phyloP scores from a whole-genome alignment of 2,888 invertebrate species.

The Morpho deidamia region DNA sequence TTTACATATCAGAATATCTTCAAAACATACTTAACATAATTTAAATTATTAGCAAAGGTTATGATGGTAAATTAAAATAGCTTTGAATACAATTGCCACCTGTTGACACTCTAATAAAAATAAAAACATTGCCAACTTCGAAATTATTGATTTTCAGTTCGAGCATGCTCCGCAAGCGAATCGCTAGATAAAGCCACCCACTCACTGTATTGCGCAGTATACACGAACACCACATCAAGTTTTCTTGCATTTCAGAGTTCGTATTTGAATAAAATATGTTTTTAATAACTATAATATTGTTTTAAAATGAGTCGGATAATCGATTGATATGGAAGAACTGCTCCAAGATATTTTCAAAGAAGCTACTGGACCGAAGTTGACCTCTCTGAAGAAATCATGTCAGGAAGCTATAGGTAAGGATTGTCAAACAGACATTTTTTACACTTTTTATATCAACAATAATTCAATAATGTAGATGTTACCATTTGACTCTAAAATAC shows the following conservation, averaged over 20 bases:
- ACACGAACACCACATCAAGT: neutral
- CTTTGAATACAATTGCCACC: slow-evolving; percentile 32
- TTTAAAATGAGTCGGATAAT: slow-evolving; percentile 26
- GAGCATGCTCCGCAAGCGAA: slow-evolving; percentile 58
- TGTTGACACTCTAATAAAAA: slow-evolving; percentile 42
- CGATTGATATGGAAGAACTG: slow-evolving; percentile 88
- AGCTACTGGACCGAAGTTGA: slow-evolving; percentile 87
- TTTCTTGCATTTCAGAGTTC: neutral
- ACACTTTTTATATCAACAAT: no score
- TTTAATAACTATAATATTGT: neutral
- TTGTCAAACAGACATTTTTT: no score
- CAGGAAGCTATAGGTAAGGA: slow-evolving; percentile 90
- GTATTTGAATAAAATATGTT: neutral
- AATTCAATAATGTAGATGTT: no score
- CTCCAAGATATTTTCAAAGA: slow-evolving; percentile 91
- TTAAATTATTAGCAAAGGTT: no score
- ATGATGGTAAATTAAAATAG: no score
- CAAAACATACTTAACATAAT: no score
- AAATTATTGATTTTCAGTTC: slow-evolving; percentile 64
- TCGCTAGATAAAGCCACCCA: slow-evolving; percentile 57
- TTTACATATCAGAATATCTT: no score
- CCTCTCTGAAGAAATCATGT: slow-evolving; percentile 86
- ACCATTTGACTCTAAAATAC: no score
- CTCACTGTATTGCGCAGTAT: slow-evolving; percentile 26
- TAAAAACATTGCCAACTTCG: slow-evolving; percentile 8